These are phyloP conservation scores for Menura novaehollandiae DNA, from an alignment of 2,113 vertebrate species.

Conservation along the genomic window DNA sequence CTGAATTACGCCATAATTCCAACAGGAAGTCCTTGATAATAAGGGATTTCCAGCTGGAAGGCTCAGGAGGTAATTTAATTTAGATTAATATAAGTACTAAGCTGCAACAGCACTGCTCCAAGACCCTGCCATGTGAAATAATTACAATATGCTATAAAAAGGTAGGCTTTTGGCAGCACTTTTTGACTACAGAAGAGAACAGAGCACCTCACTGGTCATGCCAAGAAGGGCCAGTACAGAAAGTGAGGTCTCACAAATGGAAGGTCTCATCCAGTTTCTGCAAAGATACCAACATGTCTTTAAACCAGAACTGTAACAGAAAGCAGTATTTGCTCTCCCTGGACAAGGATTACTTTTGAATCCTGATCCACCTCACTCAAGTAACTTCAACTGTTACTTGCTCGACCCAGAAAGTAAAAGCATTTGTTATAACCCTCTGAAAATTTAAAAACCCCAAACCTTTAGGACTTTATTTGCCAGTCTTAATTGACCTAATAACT, in stretches of 20 bases:
- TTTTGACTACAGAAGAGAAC: not conserved
- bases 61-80: slow-evolving; percentile 10
- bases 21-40: not conserved
- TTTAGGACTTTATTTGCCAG: slow-evolving; percentile 5
- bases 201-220: not conserved
- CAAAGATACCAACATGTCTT: not conserved
- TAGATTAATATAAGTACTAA: not conserved
- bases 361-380: not conserved
- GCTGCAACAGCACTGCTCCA: not conserved
- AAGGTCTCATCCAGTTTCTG: not conserved
- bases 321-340: not conserved
- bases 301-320: not conserved
- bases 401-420: not conserved
- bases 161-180: not conserved
- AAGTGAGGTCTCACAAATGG: not conserved
- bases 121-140: not conserved
- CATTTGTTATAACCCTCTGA: not conserved
- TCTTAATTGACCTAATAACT: not conserved
- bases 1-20: not conserved
- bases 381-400: not conserved
- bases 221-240: not conserved
- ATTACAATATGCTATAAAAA: not conserved
- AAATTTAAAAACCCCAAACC: not conserved
- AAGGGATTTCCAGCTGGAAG: not conserved
- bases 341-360: not conserved